A percentile compares a stretch with the other conserved stretches of the same genome.
Evolutionary conservation across 1,140 invertebrate genomes (phyloP).

Genomic region (Sipha flava): DNA sequence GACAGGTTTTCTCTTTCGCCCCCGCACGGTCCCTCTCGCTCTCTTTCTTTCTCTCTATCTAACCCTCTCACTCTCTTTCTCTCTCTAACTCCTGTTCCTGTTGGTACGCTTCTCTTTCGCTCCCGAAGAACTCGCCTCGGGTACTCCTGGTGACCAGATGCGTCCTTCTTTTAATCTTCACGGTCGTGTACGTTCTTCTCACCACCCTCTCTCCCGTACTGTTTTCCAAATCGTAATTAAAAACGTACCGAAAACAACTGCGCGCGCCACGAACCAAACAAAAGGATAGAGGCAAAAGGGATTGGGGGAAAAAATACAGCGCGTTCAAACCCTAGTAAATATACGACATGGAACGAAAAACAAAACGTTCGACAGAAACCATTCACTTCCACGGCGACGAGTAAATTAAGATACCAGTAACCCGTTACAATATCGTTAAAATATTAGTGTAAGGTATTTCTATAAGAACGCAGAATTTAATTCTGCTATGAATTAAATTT

Average conservation of each 20-base stretch:
- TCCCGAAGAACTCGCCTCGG: neutral
- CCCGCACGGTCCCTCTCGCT: no score
- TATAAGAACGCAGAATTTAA: no score
- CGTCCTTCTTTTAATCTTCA: constrained; percentile 28
- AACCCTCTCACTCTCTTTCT: no score
- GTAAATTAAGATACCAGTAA: no score
- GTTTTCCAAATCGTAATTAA: neutral
- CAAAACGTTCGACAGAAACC: neutral
- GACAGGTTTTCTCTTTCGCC: neutral
- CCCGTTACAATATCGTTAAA: no score
- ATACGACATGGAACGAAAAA: neutral
- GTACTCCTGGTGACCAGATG: constrained; percentile 12
- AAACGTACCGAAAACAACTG: constrained; percentile 17
- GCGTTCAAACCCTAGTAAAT: neutral
- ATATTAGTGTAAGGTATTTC: no score
- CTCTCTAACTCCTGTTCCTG: no score
- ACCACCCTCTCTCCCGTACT: neutral
- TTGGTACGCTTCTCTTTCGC: neutral
- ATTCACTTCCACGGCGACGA: neutral
- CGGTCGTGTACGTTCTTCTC: neutral
- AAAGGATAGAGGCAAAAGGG: neutral
- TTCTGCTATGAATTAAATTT: no score
- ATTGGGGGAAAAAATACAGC: neutral
- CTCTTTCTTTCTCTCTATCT: neutral
- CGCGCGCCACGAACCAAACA: no score